phyloP scores from a whole-genome alignment of 2,797 vertebrate species.

The Cryptoblepharus egeriae region DNA sequence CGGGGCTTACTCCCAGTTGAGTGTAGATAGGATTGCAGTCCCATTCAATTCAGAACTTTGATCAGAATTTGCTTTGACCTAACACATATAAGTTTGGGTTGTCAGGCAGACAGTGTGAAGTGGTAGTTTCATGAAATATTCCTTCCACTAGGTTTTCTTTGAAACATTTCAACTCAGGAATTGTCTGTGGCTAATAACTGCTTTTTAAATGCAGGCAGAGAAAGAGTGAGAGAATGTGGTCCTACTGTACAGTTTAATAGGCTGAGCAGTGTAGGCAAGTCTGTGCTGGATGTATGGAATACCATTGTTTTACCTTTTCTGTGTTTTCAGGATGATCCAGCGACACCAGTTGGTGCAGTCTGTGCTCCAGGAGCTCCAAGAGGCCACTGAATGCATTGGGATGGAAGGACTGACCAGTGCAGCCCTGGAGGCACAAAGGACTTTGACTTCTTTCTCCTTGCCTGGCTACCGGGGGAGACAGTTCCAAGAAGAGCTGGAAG shows the following conservation, averaged over 20 bases:
- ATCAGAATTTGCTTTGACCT: background rate
- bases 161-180: background rate
- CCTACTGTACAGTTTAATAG: background rate
- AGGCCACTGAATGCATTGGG: slow-evolving; percentile 88
- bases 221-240: background rate
- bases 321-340: slow-evolving; percentile 86
- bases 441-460: slow-evolving; percentile 83
- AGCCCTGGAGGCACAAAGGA: slow-evolving; percentile 82
- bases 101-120: background rate
- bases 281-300: background rate
- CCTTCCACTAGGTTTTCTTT: no score
- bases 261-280: background rate
- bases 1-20: no score
- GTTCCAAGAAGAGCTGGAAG: slow-evolving; percentile 82
- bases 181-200: background rate
- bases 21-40: no score
- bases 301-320: slow-evolving; percentile 34
- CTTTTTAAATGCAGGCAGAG: background rate
- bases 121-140: background rate
- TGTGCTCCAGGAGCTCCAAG: slow-evolving; percentile 89
- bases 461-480: slow-evolving; percentile 79
- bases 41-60: background rate
- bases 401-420: slow-evolving; percentile 84
- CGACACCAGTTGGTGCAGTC: slow-evolving; percentile 88
- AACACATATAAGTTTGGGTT: background rate